These are phyloP conservation scores for Drosophila fuyamai DNA, from an alignment of 1,140 invertebrate species.

Conservation along the genomic window DNA sequence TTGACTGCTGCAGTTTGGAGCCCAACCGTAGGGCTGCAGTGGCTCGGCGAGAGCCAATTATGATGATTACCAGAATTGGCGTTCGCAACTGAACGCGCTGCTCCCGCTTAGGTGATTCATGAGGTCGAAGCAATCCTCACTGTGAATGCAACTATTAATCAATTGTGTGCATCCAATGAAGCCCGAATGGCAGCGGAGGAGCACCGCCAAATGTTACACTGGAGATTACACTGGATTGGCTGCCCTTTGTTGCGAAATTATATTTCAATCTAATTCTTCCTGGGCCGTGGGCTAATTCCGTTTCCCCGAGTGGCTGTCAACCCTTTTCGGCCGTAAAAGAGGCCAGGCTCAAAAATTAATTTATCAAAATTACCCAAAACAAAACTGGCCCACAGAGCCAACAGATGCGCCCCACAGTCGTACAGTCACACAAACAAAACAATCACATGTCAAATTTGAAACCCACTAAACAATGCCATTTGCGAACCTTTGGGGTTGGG, in stretches of 20 bases:
- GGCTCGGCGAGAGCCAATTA: constrained; percentile 65
- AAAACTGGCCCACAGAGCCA: constrained; percentile 31
- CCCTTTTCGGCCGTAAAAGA: constrained; percentile 56
- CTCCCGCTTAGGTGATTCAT: not conserved
- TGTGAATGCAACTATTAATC: constrained; percentile 48
- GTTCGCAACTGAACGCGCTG: constrained; percentile 29
- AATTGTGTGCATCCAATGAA: constrained; percentile 63
- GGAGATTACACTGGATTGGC: constrained; percentile 48
- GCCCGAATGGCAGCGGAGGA: constrained; percentile 11
- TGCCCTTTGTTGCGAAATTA: constrained; percentile 63
- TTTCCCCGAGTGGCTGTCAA: constrained; percentile 76
- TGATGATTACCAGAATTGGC: constrained; percentile 66
- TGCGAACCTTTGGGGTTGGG: constrained; percentile 34
- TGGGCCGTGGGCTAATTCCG: not conserved
- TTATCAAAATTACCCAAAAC: constrained; percentile 75
- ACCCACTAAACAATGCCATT: constrained; percentile 73
- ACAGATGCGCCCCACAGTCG: constrained; percentile 53
- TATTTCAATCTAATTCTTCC: constrained; percentile 74
- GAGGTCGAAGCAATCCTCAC: constrained; percentile 3
- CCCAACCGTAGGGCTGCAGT: constrained; percentile 11
- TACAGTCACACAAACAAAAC: constrained; percentile 61
- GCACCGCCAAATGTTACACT: constrained; percentile 65
- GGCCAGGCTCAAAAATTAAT: constrained; percentile 76
- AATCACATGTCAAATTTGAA: constrained; percentile 83
- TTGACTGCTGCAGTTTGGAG: constrained; percentile 10